These are phyloP conservation scores for Psettodes erumei DNA, from an alignment of 2,113 vertebrate genomes.

Conservation along the genomic window DNA sequence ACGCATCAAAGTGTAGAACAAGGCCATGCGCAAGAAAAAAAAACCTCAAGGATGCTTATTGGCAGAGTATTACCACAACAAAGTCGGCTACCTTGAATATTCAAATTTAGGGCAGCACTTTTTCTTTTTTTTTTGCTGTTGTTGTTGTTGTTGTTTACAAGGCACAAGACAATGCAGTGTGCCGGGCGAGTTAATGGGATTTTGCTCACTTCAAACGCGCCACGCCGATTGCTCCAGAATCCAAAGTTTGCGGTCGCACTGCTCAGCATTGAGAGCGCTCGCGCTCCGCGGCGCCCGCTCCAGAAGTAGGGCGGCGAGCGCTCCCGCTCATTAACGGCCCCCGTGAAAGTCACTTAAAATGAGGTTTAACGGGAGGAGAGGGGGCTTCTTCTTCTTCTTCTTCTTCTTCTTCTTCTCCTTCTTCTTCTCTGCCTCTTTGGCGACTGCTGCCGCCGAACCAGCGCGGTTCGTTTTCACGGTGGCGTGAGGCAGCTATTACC, in stretches of 20 bases:
- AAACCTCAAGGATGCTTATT: slow-evolving; percentile 39
- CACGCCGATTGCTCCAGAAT: slow-evolving; percentile 60
- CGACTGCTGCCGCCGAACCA: slow-evolving; percentile 2
- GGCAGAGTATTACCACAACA: slow-evolving; percentile 59
- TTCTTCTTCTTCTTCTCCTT: background rate
- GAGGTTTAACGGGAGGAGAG: too few species aligned
- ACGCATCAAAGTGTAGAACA: background rate
- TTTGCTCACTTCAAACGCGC: slow-evolving; percentile 75
- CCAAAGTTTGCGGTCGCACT: slow-evolving; percentile 69
- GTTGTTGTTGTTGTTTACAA: too few species aligned
- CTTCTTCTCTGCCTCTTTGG: too few species aligned
- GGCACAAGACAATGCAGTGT: slow-evolving; percentile 68
- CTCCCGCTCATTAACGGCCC: slow-evolving; percentile 73
- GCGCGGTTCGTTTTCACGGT: slow-evolving; percentile 19
- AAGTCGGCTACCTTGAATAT: slow-evolving; percentile 66
- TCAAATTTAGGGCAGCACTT: slow-evolving; percentile 53
- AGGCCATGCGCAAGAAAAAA: slow-evolving; percentile 29
- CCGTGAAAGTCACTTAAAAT: slow-evolving; percentile 61
- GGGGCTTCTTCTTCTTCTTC: background rate
- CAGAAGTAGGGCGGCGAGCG: slow-evolving; percentile 70
- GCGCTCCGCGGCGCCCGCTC: slow-evolving; percentile 70
- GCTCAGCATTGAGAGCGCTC: slow-evolving; percentile 70
- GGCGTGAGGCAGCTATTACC: background rate
- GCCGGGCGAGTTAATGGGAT: slow-evolving; percentile 74
- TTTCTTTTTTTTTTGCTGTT: too few species aligned